Evolutionary conservation across 2,888 invertebrate genomes (phyloP).

Genomic region (Catocala fraxini): DNA sequence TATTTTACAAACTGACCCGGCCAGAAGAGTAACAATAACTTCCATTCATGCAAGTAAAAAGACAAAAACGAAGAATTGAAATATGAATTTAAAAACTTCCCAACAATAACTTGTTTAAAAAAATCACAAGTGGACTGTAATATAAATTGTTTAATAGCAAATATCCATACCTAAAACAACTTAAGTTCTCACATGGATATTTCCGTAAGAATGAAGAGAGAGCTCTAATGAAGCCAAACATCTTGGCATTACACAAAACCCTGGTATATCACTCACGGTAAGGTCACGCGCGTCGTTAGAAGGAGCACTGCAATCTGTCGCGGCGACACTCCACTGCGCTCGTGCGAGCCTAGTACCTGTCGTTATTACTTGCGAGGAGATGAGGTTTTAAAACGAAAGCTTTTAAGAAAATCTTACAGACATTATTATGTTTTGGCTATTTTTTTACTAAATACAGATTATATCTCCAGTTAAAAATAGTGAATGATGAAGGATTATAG

Average conservation of each 20-base stretch:
- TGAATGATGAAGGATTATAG: no score
- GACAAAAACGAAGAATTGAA: no score
- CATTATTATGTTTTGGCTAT: no score
- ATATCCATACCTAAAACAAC: background rate
- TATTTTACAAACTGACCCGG: no score
- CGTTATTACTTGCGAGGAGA: constrained; percentile 28
- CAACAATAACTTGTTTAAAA: no score
- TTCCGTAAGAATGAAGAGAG: background rate
- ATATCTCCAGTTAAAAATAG: no score
- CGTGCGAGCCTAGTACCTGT: constrained; percentile 42
- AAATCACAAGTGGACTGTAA: no score
- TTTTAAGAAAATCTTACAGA: constrained; percentile 3
- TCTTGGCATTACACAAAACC: constrained; percentile 5
- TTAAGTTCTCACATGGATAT: background rate
- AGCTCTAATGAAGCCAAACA: constrained; percentile 9
- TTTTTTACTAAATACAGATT: no score
- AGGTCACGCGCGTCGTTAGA: constrained; percentile 47
- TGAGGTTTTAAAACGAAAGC: constrained; percentile 10
- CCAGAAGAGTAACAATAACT: no score
- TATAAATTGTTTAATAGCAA: background rate
- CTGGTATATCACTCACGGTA: background rate
- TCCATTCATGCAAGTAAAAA: no score
- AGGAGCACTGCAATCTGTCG: constrained; percentile 51
- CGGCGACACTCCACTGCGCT: constrained; percentile 29
- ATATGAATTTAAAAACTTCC: no score